phyloP scores from a whole-genome alignment of 2,888 invertebrate species.

The Nephrotoma guestfalica region DNA sequence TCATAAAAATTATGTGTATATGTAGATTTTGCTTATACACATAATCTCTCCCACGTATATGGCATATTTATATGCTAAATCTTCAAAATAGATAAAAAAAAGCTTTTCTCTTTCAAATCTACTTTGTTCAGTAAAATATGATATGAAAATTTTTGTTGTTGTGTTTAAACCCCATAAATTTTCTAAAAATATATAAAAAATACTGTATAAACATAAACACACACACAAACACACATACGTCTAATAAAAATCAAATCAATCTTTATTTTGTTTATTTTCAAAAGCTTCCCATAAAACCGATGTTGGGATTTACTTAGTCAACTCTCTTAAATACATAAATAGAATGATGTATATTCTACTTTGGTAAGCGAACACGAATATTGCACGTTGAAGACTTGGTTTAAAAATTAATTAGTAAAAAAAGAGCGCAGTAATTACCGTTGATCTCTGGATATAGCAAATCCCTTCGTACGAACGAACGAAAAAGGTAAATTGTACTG shows the following conservation, averaged over 20 bases:
- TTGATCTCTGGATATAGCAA: neutral
- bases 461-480: neutral
- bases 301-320: neutral
- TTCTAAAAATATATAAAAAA: neutral
- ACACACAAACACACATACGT: neutral
- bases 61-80: neutral
- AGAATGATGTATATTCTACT: neutral
- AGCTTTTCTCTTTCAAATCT: neutral
- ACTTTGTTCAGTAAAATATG: neutral
- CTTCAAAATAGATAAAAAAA: neutral
- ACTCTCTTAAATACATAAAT: neutral
- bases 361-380: too few relatives aligned
- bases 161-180: neutral
- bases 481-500: neutral
- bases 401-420: neutral
- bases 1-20: neutral
- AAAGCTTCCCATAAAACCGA: neutral
- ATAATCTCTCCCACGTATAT: neutral
- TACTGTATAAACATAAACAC: neutral
- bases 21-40: neutral
- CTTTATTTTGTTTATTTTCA: neutral
- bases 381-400: neutral
- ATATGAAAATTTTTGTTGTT: neutral
- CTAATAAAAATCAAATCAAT: neutral
- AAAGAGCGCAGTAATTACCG: neutral